These are phyloP conservation scores for Eulemur mongoz DNA, from an alignment of 2,797 vertebrate species.

Conservation along the genomic window DNA sequence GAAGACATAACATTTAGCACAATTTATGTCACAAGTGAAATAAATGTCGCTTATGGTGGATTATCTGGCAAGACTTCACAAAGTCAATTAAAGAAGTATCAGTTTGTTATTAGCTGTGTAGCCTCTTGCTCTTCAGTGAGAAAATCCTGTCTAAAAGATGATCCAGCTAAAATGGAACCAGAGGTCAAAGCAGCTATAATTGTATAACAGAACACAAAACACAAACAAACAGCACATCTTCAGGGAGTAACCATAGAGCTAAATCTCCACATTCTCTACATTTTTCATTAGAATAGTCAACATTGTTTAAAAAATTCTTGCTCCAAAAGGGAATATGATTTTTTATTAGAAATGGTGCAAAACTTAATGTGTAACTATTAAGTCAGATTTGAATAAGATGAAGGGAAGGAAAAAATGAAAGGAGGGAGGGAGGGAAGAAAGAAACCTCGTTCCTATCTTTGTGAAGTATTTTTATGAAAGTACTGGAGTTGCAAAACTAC, in stretches of 20 bases:
- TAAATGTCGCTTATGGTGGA: not conserved
- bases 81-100: not conserved
- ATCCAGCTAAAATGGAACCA: not conserved
- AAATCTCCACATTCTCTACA: not conserved
- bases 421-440: no score
- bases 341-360: not conserved
- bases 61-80: not conserved
- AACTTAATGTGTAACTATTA: not conserved
- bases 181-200: not conserved
- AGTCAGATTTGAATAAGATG: not conserved
- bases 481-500: not conserved
- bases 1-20: not conserved
- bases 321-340: not conserved
- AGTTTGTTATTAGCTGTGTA: not conserved
- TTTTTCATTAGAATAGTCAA: not conserved
- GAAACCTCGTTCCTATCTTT: not conserved
- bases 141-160: not conserved
- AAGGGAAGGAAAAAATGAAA: not conserved
- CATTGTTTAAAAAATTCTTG: not conserved
- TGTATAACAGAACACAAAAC: not conserved
- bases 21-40: not conserved
- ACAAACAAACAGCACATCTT: not conserved
- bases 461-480: not conserved
- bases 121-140: not conserved
- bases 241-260: not conserved